Percentiles rank a stretch among this genome's conserved stretches.
Evolutionary conservation across 2,113 vertebrate species (phyloP).

Genomic region (Solenodon paradoxus): DNA sequence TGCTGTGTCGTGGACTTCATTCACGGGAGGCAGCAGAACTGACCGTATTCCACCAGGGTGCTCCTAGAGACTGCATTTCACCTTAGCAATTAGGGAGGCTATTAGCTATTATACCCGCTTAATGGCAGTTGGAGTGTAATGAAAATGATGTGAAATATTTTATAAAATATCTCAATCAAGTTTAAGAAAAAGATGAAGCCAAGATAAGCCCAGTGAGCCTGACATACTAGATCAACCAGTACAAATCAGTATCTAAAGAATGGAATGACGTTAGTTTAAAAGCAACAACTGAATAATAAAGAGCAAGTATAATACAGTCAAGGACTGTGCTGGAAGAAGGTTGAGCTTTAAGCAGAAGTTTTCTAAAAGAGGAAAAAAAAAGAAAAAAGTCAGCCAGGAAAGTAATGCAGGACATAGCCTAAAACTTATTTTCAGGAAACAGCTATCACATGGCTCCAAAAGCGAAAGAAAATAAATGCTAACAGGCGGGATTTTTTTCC

Average conservation of each 20-base stretch:
- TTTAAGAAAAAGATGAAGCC: neutral
- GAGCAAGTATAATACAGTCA: neutral
- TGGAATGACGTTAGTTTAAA: neutral
- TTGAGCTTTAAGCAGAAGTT: neutral
- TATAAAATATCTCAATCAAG: neutral
- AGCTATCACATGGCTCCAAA: neutral
- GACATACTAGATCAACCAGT: neutral
- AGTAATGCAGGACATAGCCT: neutral
- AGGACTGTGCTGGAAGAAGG: neutral
- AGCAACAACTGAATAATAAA: neutral
- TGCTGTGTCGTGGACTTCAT: too few species aligned
- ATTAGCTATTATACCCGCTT: neutral
- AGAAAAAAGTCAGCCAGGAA: neutral
- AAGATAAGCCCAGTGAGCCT: neutral
- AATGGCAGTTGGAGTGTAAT: neutral
- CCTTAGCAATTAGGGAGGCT: neutral
- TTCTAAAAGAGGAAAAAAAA: conserved; percentile 17
- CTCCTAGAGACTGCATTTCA: too few species aligned
- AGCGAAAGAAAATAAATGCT: neutral
- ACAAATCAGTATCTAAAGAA: conserved; percentile 1
- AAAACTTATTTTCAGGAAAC: conserved; percentile 30
- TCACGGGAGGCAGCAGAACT: too few species aligned
- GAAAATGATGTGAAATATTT: neutral
- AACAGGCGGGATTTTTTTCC: neutral
- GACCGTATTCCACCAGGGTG: too few species aligned